These are phyloP conservation scores for Ursus arctos DNA, from an alignment of 2,113 vertebrate genomes.

Conservation along the genomic window DNA sequence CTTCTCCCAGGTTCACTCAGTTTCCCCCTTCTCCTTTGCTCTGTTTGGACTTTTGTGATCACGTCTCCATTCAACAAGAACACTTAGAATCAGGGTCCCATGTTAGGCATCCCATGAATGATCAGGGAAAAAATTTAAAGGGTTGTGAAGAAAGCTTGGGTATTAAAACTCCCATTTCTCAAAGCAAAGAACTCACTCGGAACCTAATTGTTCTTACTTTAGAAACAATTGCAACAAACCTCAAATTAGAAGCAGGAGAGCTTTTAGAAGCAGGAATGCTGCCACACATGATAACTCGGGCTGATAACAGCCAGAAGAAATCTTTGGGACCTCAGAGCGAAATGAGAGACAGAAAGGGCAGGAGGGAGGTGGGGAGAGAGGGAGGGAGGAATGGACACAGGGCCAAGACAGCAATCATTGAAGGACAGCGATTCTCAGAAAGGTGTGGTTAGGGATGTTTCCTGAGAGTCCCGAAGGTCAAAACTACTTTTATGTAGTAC, in stretches of 20 bases:
- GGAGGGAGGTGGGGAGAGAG: not conserved
- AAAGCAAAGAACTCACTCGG: not conserved
- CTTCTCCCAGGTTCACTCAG: not conserved
- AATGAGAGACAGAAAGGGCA: not conserved
- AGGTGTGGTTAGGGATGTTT: not conserved
- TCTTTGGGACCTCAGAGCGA: not conserved
- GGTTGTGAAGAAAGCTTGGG: not conserved
- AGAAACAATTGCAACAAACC: not conserved
- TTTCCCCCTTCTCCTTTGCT: not conserved
- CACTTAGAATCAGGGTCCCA: not conserved
- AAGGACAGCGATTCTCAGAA: not conserved
- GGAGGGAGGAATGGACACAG: not conserved
- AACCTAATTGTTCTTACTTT: not conserved
- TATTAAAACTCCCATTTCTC: not conserved
- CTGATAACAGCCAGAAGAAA: not conserved
- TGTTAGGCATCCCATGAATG: conserved; percentile 1
- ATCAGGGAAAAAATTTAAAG: not conserved
- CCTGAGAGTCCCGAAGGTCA: not conserved
- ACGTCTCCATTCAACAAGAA: not conserved
- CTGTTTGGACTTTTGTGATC: not conserved
- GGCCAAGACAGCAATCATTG: not conserved
- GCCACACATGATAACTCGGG: not conserved
- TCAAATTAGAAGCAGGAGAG: not conserved
- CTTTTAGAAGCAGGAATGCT: not conserved
- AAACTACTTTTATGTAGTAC: not conserved